Evolutionary conservation across 1,140 invertebrate genomes (phyloP).

Genomic region (Cyrtorhinus lividipennis): DNA sequence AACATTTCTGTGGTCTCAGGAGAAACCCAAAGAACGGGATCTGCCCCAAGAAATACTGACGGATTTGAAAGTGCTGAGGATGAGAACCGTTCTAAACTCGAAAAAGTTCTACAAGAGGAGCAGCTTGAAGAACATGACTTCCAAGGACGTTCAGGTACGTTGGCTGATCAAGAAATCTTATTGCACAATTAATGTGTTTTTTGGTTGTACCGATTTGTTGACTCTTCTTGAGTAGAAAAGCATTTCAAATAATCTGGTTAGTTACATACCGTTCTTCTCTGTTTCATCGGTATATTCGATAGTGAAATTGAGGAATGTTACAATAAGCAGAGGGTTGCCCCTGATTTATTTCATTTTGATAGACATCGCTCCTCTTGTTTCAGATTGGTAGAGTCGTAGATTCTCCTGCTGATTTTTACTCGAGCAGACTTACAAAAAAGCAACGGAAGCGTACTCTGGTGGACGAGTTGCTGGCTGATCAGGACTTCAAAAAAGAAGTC

Average conservation of each 20-base stretch:
- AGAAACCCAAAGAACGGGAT: slow-evolving; percentile 63
- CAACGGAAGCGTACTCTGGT: slow-evolving; percentile 77
- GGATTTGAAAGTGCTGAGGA: slow-evolving; percentile 75
- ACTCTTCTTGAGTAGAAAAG: too few relatives aligned
- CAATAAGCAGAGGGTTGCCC: too few relatives aligned
- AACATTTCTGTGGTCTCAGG: too few relatives aligned
- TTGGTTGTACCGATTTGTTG: too few relatives aligned
- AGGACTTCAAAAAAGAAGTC: slow-evolving; percentile 70
- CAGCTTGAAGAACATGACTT: slow-evolving; percentile 38
- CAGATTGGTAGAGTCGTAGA: slow-evolving; percentile 60
- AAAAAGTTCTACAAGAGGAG: slow-evolving; percentile 91
- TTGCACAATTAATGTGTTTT: too few relatives aligned
- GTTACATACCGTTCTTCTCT: too few relatives aligned
- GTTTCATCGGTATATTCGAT: too few relatives aligned
- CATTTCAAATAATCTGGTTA: too few relatives aligned
- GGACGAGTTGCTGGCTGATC: slow-evolving; percentile 80
- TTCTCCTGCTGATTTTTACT: slow-evolving; percentile 54
- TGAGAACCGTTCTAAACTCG: slow-evolving; percentile 81
- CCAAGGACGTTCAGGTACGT: slow-evolving; percentile 58
- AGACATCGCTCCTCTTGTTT: too few relatives aligned
- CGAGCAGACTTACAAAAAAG: slow-evolving; percentile 64
- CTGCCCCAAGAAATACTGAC: slow-evolving; percentile 78
- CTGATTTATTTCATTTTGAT: too few relatives aligned
- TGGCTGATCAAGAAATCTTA: too few relatives aligned
- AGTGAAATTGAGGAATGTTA: too few relatives aligned